Percentiles rank a stretch among this genome's conserved stretches.
phyloP scores from a whole-genome alignment of 2,113 vertebrate species.

The Isichthys henryi region DNA sequence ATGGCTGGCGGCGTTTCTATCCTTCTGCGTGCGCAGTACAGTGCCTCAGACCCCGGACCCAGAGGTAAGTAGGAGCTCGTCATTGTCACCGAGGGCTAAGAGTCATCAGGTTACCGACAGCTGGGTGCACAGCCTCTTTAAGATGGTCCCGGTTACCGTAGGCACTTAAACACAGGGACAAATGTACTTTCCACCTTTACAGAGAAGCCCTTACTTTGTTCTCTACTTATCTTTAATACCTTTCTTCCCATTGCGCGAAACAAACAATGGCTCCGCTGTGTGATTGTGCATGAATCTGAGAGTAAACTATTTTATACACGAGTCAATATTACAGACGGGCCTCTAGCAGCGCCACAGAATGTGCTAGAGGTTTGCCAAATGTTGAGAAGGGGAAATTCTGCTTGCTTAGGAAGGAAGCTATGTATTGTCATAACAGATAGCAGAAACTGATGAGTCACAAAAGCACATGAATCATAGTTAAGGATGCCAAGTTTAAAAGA shows the following conservation, averaged over 20 bases:
- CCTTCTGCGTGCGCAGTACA: slow-evolving; percentile 52
- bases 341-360: background rate
- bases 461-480: background rate
- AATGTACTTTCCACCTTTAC: background rate
- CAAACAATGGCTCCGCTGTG: background rate
- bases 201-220: too few species aligned
- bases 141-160: background rate
- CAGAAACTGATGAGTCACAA: background rate
- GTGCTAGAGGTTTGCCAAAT: background rate
- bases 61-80: slow-evolving; percentile 56
- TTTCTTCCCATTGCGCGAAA: background rate
- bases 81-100: slow-evolving; percentile 28
- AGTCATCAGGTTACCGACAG: slow-evolving; percentile 20
- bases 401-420: background rate
- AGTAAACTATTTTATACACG: background rate
- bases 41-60: slow-evolving; percentile 64
- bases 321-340: background rate
- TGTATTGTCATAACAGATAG: background rate
- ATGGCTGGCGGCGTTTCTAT: slow-evolving; percentile 52
- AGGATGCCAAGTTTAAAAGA: background rate
- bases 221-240: background rate
- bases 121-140: slow-evolving; percentile 6
- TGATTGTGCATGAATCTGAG: background rate
- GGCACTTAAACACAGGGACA: background rate
- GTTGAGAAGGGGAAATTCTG: background rate